Percentiles rank a stretch among this genome's conserved stretches.
These are phyloP conservation scores for Urocitellus parryii DNA, from an alignment of 2,113 vertebrate genomes.

Conservation along the genomic window DNA sequence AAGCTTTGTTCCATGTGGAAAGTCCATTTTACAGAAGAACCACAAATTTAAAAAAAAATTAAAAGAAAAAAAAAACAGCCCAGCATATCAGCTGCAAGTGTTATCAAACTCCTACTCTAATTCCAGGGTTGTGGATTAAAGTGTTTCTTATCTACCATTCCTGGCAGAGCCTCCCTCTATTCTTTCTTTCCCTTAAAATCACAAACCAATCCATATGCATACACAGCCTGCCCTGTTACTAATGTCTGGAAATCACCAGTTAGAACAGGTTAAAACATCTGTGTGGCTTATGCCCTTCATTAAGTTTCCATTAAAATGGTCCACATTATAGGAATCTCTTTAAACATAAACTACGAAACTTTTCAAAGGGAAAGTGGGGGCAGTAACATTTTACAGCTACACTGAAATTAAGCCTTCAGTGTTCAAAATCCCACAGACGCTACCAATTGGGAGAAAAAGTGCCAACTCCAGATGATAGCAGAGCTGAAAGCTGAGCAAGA, in stretches of 20 bases:
- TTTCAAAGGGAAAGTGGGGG: conserved; percentile 58
- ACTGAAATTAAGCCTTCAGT: conserved; percentile 68
- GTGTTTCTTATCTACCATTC: conserved; percentile 59
- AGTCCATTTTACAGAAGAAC: conserved; percentile 60
- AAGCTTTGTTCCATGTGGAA: conserved; percentile 5
- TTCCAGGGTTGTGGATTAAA: conserved; percentile 67
- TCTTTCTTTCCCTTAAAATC: background rate
- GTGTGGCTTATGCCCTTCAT: conserved; percentile 52
- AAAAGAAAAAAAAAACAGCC: conserved; percentile 35
- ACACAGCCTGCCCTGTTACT: background rate
- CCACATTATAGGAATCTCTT: conserved; percentile 39
- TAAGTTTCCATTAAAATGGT: conserved; percentile 62
- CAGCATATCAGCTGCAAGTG: background rate
- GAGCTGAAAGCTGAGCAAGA: background rate
- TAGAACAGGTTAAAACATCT: conserved; percentile 66
- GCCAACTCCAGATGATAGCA: background rate
- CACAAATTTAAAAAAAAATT: background rate
- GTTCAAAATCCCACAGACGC: conserved; percentile 51
- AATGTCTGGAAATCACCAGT: conserved; percentile 51
- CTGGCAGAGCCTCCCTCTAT: background rate
- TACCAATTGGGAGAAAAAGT: conserved; percentile 21
- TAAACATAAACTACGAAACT: conserved; percentile 57
- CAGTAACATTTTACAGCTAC: conserved; percentile 58
- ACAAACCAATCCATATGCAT: background rate
- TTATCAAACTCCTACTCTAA: conserved; percentile 66